Conservation (phyloP, 2,888 invertebrate species). For the Dyspetes luteomarginatus region DNA sequence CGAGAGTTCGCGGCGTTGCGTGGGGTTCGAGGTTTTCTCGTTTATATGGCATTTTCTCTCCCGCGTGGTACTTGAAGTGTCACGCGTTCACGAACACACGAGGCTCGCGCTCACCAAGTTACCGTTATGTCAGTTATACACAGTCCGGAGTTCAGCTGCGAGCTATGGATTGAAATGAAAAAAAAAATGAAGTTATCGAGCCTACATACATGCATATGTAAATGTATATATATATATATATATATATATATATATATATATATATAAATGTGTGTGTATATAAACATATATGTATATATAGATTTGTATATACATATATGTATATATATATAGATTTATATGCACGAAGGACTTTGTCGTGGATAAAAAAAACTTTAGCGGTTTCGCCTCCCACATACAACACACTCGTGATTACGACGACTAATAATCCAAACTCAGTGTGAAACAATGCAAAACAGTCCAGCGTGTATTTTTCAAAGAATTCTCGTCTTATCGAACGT, state of each 20-base stretch:
- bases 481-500: not conserved
- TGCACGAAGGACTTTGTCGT: not conserved
- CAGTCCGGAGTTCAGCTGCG: not conserved
- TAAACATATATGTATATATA: not conserved
- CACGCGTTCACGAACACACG: slow-evolving; percentile 68
- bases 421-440: not conserved
- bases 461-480: not conserved
- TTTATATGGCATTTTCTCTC: not conserved
- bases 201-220: not conserved
- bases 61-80: slow-evolving; percentile 55
- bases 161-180: slow-evolving; percentile 27
- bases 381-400: not conserved
- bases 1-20: no score
- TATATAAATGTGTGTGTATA: slow-evolving; percentile 7
- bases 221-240: not conserved
- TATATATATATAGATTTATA: not conserved
- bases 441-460: not conserved
- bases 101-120: slow-evolving; percentile 51
- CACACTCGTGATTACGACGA: not conserved
- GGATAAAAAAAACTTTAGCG: not conserved
- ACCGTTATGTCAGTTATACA: slow-evolving; percentile 57
- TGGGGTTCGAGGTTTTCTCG: slow-evolving; percentile 1
- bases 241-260: not conserved
- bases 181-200: not conserved
- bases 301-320: not conserved